Evolutionary conservation across 2,888 invertebrate species (phyloP), one percentile per base, ranked within the genome.

Genomic region (Formica aserva): DNA sequence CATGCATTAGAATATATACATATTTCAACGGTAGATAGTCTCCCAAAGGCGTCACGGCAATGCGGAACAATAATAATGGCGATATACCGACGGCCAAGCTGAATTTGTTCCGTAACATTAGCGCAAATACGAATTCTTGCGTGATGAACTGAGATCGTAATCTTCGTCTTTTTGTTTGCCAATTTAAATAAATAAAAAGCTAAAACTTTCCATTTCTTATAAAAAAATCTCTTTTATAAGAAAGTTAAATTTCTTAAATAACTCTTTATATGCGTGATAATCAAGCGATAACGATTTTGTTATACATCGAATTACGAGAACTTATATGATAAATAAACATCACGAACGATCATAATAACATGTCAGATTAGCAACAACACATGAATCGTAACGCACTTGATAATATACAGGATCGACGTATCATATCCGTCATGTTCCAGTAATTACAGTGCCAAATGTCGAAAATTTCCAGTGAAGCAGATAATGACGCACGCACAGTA

Each of bases 1-100:
- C 77, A 69, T 77, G 77, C 77, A 77, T 77, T 77, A 77, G 69
- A 77, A 77, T 77, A 77, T 67, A 77, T 77, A 77, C 77, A 77
- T 77, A 77, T 77, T 77, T 77, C 26, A 52, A 35, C 48, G 77
- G 52, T 29, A 69, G 55, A 67, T 67, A 55, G 67, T 55, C 77
- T 77, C 67, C 52, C 52, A 67, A 66, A 67, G 67, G 76, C 26
- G 48, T 52, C 67, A 35, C 52, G 35, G 35, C 55, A 52, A 26
- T 22, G 38, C 55, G 69, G 77, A 69, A 55, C 69, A 77, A 77
- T 77, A 77, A 77, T 77, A 77, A 77, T 18, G 55, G 26, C 67
- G 38, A 67, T 67, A 38, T 35, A 52, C 18, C 32, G 26, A 52
- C 26, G 41, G 32, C 15, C 32, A 41, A 67, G 77, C 26, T 52